A percentile compares a stretch with the other conserved stretches of the same genome.
Conservation (phyloP, 2,888 invertebrate genomes). For the Villa cingulata region DNA sequence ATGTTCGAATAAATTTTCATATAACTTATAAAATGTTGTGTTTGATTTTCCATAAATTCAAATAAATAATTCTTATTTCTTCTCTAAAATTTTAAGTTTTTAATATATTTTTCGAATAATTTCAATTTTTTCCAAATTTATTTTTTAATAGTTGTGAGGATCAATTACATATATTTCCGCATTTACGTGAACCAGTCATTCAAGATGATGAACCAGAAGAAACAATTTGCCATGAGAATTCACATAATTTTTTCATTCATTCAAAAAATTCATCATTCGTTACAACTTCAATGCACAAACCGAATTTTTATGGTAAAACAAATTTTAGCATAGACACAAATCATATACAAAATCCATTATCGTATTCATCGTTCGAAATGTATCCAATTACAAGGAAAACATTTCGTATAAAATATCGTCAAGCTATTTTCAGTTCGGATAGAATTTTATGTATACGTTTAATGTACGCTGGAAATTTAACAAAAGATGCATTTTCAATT, state of each 20-base stretch:
- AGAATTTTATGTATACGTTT: slow-evolving; percentile 11
- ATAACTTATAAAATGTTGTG: too few relatives aligned
- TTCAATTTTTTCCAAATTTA: background rate
- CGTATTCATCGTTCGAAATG: too few relatives aligned
- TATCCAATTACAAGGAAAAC: slow-evolving; percentile 3
- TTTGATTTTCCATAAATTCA: too few relatives aligned
- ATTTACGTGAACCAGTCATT: slow-evolving; percentile 32
- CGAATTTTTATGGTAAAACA: background rate
- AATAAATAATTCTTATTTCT: too few relatives aligned
- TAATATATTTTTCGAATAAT: too few relatives aligned
- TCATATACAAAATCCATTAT: background rate
- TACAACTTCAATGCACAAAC: slow-evolving; percentile 11
- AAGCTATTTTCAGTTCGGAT: slow-evolving; percentile 14
- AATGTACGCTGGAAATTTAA: slow-evolving; percentile 6
- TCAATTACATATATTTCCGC: slow-evolving; percentile 34
- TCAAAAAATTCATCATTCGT: slow-evolving; percentile 10
- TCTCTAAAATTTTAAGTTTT: too few relatives aligned
- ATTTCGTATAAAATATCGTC: slow-evolving; percentile 9
- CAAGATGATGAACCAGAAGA: slow-evolving; percentile 30
- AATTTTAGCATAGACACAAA: slow-evolving; percentile 2
- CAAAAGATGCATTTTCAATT: slow-evolving; percentile 13
- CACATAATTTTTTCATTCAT: slow-evolving; percentile 11
- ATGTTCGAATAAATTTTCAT: too few relatives aligned
- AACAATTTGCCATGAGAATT: slow-evolving; percentile 25
- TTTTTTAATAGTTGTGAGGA: slow-evolving; percentile 29